Conservation (phyloP, 2,113 vertebrate species). For the Dolichallabes microphthalmus region DNA sequence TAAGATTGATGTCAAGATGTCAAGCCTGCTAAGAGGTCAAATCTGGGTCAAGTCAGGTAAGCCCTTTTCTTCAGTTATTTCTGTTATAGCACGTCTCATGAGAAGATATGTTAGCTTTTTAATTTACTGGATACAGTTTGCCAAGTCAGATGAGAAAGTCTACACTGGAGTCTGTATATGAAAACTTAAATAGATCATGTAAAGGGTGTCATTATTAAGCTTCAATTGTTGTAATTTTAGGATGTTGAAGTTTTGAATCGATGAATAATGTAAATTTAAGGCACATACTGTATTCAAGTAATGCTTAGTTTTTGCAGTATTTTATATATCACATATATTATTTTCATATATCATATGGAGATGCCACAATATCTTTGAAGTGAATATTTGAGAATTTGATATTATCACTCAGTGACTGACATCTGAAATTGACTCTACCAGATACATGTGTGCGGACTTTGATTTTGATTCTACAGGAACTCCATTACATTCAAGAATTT, state of each 20-base stretch:
- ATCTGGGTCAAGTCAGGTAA: background rate
- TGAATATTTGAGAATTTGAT: background rate
- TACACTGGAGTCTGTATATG: background rate
- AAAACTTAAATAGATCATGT: background rate
- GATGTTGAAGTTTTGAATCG: background rate
- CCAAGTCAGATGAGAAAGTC: background rate
- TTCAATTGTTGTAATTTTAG: background rate
- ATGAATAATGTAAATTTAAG: background rate
- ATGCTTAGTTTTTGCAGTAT: background rate
- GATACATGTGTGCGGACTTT: constrained; percentile 55
- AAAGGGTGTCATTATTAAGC: background rate
- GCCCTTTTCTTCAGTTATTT: background rate
- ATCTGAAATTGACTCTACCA: background rate
- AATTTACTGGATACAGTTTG: background rate
- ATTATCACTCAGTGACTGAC: background rate
- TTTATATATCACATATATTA: background rate
- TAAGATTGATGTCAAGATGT: background rate
- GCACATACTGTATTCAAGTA: background rate
- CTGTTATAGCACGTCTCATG: background rate
- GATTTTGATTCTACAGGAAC: constrained; percentile 83
- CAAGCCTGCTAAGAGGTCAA: background rate
- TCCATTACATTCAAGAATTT: constrained; percentile 89
- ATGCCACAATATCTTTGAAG: background rate
- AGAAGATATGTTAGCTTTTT: background rate
- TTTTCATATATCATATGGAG: background rate